Evolutionary conservation across 2,113 vertebrate genomes (phyloP), one percentile per base, ranked within the genome.

Genomic region (Limnothrissa miodon): DNA sequence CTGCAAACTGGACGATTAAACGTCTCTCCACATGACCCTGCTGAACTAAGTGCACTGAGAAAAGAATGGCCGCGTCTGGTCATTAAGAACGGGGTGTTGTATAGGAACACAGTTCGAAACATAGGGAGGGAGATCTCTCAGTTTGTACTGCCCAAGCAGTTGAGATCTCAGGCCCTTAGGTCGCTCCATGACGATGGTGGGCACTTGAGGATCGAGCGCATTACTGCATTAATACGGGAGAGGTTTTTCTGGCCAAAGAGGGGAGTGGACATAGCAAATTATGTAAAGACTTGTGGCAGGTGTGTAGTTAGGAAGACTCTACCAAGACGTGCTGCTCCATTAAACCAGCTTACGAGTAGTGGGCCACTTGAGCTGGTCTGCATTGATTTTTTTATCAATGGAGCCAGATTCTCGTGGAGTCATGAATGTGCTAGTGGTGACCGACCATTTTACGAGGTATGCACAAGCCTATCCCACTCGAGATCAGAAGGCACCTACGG

Each of bases 101-200:
- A 86, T 39, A 1, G 66, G 10, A 39, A 83, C n/a, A 78, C 45
- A 23, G 5, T 78, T 25, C 45, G 19, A 1, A 25, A 19, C 0
- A 48, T 39, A 29, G 79, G 62, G 25, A 62, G 42, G 53, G 45
- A 81, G 45, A 46, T 78, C 15, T 36, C 23, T 11, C 78, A 84
- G 6, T 80, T 84, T 7, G 53, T 82, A 29, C 39, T 87, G 25
- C 83, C 83, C 25, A 45, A 62, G 15, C 74, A 39, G 45, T 87
- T 74, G 29, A 70, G 56, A 62, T 2, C 42, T 7, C 29, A 51
- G 1, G 83, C 80, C 9, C 19, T 82, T 17, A 44, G 44, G 45
- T 84, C 83, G 1, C 19, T 84, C 23, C 83, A 84, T 15, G n/a
- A 80, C 45, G 70, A 84, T 13, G n/a, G 36, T 0, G 74, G 82